These are phyloP conservation scores for Artibeus lituratus DNA, from an alignment of 2,797 vertebrate species.

Conservation along the genomic window DNA sequence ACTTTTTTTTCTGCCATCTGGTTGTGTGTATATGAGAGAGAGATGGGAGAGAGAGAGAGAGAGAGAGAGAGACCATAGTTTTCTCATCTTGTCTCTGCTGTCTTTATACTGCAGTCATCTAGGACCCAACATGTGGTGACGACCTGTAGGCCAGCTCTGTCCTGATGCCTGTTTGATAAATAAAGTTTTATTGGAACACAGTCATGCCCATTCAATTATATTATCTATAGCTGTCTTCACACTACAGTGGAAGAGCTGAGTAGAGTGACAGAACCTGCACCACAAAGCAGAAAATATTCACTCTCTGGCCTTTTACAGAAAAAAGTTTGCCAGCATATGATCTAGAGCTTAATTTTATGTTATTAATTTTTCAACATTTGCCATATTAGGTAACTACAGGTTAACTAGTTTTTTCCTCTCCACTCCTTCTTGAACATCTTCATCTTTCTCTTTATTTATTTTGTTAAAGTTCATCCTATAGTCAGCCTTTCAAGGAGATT, in stretches of 20 bases:
- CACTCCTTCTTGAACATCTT: neutral
- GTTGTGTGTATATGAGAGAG: neutral
- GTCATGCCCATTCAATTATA: too few species aligned
- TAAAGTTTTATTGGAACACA: neutral
- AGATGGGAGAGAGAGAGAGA: neutral
- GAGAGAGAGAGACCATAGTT: neutral
- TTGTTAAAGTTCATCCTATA: slow-evolving; percentile 12
- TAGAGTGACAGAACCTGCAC: too few species aligned
- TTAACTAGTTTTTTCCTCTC: neutral
- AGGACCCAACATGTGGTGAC: neutral
- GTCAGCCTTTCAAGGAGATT: neutral
- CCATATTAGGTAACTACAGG: neutral
- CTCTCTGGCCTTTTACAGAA: neutral
- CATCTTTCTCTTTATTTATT: slow-evolving; percentile 14
- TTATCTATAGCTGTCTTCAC: too few species aligned
- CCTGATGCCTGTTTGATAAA: neutral
- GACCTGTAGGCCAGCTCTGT: neutral
- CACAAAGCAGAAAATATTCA: too few species aligned
- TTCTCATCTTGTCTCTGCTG: neutral
- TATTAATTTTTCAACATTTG: neutral
- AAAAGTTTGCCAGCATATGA: neutral
- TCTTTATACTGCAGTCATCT: neutral
- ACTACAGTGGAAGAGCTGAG: too few species aligned
- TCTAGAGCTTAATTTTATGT: slow-evolving; percentile 17
- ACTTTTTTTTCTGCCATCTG: neutral